Percentiles rank a stretch among this genome's conserved stretches.
phyloP scores from a whole-genome alignment of 2,888 invertebrate genomes.

The Ormia ochracea region DNA sequence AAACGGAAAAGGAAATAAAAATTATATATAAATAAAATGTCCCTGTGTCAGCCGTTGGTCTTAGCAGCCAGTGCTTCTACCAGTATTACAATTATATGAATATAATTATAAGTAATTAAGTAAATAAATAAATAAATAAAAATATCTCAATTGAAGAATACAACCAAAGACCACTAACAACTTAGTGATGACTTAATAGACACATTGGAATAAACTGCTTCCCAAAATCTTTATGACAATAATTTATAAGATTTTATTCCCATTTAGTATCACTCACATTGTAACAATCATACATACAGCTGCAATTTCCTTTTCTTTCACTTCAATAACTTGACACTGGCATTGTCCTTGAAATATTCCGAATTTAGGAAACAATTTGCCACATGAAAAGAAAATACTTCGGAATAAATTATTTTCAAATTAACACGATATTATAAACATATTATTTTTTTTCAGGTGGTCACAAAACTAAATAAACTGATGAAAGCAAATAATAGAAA shows the following conservation, averaged over 20 bases:
- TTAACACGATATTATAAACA: not conserved
- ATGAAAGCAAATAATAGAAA: not conserved
- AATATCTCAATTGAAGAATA: no score
- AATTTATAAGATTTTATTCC: not conserved
- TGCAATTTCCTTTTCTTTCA: conserved; percentile 21
- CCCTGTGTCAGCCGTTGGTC: no score
- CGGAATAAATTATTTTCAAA: not conserved
- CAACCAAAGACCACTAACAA: no score
- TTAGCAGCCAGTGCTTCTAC: no score
- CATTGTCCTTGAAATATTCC: conserved; percentile 50
- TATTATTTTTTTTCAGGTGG: not conserved
- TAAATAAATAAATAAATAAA: no score
- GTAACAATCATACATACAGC: not conserved
- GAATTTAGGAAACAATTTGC: conserved; percentile 39
- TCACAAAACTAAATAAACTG: not conserved
- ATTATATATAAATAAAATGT: no score
- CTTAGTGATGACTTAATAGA: not conserved
- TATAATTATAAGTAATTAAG: no score
- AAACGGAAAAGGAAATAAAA: no score
- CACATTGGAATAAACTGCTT: not conserved
- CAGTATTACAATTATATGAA: no score
- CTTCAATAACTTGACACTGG: conserved; percentile 49
- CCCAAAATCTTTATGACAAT: not conserved
- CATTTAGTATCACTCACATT: not conserved
- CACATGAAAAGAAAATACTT: not conserved